These are phyloP conservation scores for Amphimallon solstitiale DNA, from an alignment of 2,888 invertebrate species.

Conservation along the genomic window DNA sequence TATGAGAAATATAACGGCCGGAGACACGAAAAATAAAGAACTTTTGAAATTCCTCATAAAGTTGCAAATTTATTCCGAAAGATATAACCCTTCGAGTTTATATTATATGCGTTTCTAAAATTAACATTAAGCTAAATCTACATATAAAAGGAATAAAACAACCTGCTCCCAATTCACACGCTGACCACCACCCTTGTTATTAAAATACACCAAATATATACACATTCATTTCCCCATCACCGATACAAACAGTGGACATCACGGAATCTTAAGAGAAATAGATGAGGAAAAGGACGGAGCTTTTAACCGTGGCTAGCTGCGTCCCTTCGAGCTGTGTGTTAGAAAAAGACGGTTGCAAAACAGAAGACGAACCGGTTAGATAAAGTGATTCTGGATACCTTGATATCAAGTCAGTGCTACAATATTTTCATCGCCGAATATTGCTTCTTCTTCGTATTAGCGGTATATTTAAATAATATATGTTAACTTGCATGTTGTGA, in stretches of 20 bases:
- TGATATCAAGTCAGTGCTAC: slow-evolving; percentile 54
- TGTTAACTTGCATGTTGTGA: too few relatives aligned
- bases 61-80: slow-evolving; percentile 32
- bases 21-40: slow-evolving; percentile 12
- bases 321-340: slow-evolving; percentile 48
- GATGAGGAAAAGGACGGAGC: slow-evolving; percentile 46
- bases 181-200: slow-evolving; percentile 51
- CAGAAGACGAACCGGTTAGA: slow-evolving; percentile 57
- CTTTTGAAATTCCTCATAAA: slow-evolving; percentile 27
- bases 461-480: too few relatives aligned
- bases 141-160: slow-evolving; percentile 58
- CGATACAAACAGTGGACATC: slow-evolving; percentile 43
- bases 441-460: too few relatives aligned
- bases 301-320: slow-evolving; percentile 43
- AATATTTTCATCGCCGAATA: slow-evolving; percentile 36
- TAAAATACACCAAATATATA: slow-evolving; percentile 51
- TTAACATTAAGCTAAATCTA: slow-evolving; percentile 40
- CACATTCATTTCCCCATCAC: slow-evolving; percentile 54
- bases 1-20: slow-evolving; percentile 25
- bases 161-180: slow-evolving; percentile 61
- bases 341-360: slow-evolving; percentile 52
- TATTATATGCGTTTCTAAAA: slow-evolving; percentile 31
- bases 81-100: slow-evolving; percentile 32
- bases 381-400: slow-evolving; percentile 50
- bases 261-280: slow-evolving; percentile 43